Evolutionary conservation across 2,888 invertebrate species (phyloP), one percentile per base, ranked within the genome.

Genomic region (Halocaridina rubra): DNA sequence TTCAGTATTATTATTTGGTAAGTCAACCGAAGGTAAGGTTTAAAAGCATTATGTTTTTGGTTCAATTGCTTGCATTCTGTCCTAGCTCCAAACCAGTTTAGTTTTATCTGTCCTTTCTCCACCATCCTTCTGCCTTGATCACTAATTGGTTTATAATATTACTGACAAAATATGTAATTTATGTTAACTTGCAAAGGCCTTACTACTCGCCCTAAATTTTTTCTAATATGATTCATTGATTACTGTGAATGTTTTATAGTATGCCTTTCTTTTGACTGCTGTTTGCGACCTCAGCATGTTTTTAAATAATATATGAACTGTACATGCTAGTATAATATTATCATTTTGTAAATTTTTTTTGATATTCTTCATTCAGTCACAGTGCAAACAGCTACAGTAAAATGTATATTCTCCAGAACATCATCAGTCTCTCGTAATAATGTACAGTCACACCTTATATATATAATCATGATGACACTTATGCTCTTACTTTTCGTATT

Each of bases 1-100:
- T 29, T 39, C 82, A 72, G 39, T 84, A 33, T 84, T 84, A 84
- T 84, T 78, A 84, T 84, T 84, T 84, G 82, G 82, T 84, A 84
- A 84, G 82, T 84, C 59, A 19, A 19, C 61, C n/a, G 22, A 84
- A 84, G 82, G 82, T 84, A 84, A 84, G 82, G 61, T 22, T 78
- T 84, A 32, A 75, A 30, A n/a, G 69, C 19, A 29, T 69, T 8
- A 27, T 22, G 27, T 30, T 19, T 69, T 69, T 69, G 5, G 53
- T 53, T 53, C 53, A 53, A 53, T 4, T 19, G 53, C 53, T 53
- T 53, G 53, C 19, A 19, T 53, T 53, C 53, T 53, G n/a, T 16
- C 16, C 16, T 53, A 53, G 53, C 53, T 53, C 19, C 19, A 19
- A n/a, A n/a, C 19, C 19, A 19, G 19, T 53, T 53, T 53, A 53